Conservation (phyloP, 2,113 vertebrate genomes). For the Osmerus eperlanus region DNA sequence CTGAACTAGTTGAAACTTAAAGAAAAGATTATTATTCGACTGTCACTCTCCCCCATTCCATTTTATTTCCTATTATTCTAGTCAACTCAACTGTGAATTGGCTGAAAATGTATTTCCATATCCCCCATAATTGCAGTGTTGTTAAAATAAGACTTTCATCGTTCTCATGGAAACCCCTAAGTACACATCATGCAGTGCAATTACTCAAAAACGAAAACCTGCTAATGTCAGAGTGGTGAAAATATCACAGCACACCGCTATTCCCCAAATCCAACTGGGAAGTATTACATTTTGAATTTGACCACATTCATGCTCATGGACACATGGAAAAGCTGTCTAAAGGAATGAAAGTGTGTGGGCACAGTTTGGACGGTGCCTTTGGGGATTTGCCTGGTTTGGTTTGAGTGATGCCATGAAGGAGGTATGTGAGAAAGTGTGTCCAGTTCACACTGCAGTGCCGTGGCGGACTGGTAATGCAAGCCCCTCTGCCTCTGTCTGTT, state of each 20-base stretch:
- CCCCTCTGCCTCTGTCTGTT: conserved; percentile 65
- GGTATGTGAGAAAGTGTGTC: conserved; percentile 36
- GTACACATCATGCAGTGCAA: conserved; percentile 66
- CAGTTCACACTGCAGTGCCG: conserved; percentile 38
- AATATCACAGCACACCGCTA: conserved; percentile 63
- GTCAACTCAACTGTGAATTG: conserved; percentile 64
- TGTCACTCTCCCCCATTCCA: conserved; percentile 51
- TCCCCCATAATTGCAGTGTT: conserved; percentile 67
- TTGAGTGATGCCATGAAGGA: conserved; percentile 36
- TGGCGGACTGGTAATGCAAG: conserved; percentile 51
- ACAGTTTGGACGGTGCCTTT: conserved; percentile 45
- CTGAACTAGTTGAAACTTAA: conserved; percentile 48
- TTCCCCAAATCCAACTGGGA: conserved; percentile 65
- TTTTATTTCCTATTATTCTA: conserved; percentile 66
- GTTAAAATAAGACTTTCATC: conserved; percentile 68
- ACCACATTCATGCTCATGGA: conserved; percentile 50
- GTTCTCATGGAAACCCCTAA: conserved; percentile 69
- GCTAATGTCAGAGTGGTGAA: conserved; percentile 67
- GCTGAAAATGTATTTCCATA: conserved; percentile 65
- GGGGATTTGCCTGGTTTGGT: conserved; percentile 53
- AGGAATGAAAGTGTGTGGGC: conserved; percentile 43
- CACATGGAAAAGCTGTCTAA: conserved; percentile 48
- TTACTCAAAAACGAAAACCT: conserved; percentile 66
- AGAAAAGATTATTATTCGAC: conserved; percentile 55
- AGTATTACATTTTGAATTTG: conserved; percentile 60